Evolutionary conservation across 2,888 invertebrate species (phyloP).

Genomic region (Baronia brevicornis): DNA sequence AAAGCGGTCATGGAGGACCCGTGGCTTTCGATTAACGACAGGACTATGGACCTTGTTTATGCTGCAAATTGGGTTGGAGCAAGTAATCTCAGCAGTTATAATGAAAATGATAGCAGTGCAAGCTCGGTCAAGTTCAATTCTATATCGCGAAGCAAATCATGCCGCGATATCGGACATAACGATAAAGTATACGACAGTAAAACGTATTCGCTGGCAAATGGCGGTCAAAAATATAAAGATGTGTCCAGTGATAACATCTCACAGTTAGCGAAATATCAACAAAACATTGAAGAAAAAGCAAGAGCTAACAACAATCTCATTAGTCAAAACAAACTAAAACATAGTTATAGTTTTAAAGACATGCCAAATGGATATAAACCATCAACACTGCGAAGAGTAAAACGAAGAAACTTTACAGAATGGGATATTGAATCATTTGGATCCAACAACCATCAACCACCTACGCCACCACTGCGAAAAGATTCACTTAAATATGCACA

Average conservation of each 20-base stretch:
- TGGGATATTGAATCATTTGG: slow-evolving; percentile 73
- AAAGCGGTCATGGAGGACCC: slow-evolving; percentile 87
- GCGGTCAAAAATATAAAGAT: slow-evolving; percentile 43
- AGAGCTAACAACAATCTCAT: slow-evolving; percentile 72
- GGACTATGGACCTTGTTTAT: slow-evolving; percentile 85
- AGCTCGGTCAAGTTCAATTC: slow-evolving; percentile 58
- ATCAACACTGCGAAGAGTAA: slow-evolving; percentile 73
- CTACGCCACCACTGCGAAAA: slow-evolving; percentile 60
- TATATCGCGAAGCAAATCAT: slow-evolving; percentile 69
- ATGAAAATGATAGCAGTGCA: slow-evolving; percentile 46
- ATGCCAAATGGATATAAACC: slow-evolving; percentile 78
- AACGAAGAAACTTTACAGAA: slow-evolving; percentile 72
- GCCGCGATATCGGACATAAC: slow-evolving; percentile 57
- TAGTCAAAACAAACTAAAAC: slow-evolving; percentile 66
- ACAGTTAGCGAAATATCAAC: slow-evolving; percentile 78
- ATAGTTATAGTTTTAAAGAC: slow-evolving; percentile 76
- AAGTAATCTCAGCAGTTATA: slow-evolving; percentile 67
- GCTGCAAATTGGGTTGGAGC: slow-evolving; percentile 91
- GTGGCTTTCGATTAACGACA: slow-evolving; percentile 79
- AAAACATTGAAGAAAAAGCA: slow-evolving; percentile 72
- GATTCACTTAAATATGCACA: slow-evolving; percentile 72
- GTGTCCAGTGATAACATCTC: slow-evolving; percentile 64
- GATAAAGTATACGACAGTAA: slow-evolving; percentile 47
- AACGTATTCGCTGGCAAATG: slow-evolving; percentile 46
- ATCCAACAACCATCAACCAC: slow-evolving; percentile 51